These are phyloP conservation scores for Listrodromus nycthemerus DNA, from an alignment of 2,888 invertebrate genomes.

Conservation along the genomic window DNA sequence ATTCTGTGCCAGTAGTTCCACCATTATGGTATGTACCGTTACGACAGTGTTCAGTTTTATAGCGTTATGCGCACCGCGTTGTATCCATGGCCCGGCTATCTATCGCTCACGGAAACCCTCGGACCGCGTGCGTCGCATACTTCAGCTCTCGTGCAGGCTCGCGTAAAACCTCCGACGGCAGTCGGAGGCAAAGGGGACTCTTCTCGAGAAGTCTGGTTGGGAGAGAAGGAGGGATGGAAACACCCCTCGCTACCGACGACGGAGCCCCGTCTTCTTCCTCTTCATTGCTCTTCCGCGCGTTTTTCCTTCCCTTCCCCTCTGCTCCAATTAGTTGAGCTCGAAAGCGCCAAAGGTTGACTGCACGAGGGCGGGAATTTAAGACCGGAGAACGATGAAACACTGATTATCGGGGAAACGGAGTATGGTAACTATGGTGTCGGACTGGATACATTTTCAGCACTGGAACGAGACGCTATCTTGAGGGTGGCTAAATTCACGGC, in stretches of 20 bases:
- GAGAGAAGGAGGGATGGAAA: slow-evolving; percentile 27
- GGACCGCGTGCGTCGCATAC: slow-evolving; percentile 69
- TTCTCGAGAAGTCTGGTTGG: slow-evolving; percentile 37
- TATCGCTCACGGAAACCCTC: slow-evolving; percentile 63
- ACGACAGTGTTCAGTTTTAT: slow-evolving; percentile 17
- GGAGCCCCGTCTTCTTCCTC: slow-evolving; percentile 39
- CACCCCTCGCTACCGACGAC: slow-evolving; percentile 40
- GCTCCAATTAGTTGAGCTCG: slow-evolving; percentile 61
- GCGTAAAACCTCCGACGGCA: slow-evolving; percentile 13
- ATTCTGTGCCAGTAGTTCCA: slow-evolving; percentile 38
- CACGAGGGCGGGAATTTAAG: slow-evolving; percentile 53
- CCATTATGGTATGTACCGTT: neutral
- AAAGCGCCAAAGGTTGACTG: slow-evolving; percentile 57
- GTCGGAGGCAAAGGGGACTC: neutral
- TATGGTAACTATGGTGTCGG: slow-evolving; percentile 7
- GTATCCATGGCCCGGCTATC: slow-evolving; percentile 51
- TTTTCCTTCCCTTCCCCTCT: slow-evolving; percentile 26
- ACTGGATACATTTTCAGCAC: slow-evolving; percentile 46
- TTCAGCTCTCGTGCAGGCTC: slow-evolving; percentile 60
- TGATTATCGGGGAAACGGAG: slow-evolving; percentile 55
- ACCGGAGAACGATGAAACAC: slow-evolving; percentile 54
- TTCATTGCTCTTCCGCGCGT: slow-evolving; percentile 6
- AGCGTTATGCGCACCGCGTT: slow-evolving; percentile 15
- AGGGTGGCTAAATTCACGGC: neutral
- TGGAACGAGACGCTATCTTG: slow-evolving; percentile 7